Evolutionary conservation across 1,140 invertebrate genomes (phyloP).

Genomic region (Muscidifurax raptorellus): DNA sequence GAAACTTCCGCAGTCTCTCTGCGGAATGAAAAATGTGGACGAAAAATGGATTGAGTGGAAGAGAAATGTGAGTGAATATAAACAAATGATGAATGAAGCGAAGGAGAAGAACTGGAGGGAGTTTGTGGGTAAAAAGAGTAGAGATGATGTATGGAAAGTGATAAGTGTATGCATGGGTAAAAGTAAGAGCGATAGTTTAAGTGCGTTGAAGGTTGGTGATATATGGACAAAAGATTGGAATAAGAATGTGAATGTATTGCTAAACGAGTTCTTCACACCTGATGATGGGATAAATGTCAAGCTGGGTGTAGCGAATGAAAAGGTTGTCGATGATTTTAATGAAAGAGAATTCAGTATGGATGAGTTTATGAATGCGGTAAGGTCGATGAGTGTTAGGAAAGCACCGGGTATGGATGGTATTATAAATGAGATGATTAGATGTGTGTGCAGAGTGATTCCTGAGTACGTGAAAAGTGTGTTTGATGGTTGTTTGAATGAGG

Average conservation of each 20-base stretch:
- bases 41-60: not conserved
- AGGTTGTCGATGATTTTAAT: not conserved
- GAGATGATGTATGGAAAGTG: not conserved
- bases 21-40: not conserved
- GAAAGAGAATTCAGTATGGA: slow-evolving; percentile 45
- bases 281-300: not conserved
- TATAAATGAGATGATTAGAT: too few species aligned
- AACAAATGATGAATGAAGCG: not conserved
- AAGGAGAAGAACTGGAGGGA: slow-evolving; percentile 30
- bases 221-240: slow-evolving; percentile 6
- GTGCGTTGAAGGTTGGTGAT: not conserved
- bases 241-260: not conserved
- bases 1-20: not conserved
- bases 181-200: not conserved
- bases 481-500: slow-evolving; percentile 42
- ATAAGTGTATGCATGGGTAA: not conserved
- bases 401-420: too few species aligned
- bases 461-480: slow-evolving; percentile 10
- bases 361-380: too few species aligned
- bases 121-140: not conserved
- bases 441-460: not conserved
- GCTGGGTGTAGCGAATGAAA: not conserved
- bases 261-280: slow-evolving; percentile 1
- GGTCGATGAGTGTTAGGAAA: too few species aligned
- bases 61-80: not conserved